A percentile compares a stretch with the other conserved stretches of the same genome.
Conservation (phyloP, 2,888 invertebrate genomes). For the Phania funesta region DNA sequence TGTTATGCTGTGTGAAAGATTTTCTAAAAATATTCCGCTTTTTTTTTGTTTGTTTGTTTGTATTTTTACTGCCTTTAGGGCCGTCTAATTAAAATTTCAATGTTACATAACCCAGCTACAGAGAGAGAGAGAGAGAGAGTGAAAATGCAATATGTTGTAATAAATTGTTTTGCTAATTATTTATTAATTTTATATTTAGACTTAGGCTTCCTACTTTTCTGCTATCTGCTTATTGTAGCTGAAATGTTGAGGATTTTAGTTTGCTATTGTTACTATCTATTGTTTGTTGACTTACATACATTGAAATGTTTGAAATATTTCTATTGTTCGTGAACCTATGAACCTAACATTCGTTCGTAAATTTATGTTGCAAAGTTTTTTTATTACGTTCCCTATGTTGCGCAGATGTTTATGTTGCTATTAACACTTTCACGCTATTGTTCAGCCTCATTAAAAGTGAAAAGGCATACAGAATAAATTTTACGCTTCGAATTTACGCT, state of each 20-base stretch:
- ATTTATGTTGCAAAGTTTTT: slow-evolving; percentile 1
- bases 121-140: background rate
- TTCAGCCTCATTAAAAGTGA: background rate
- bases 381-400: slow-evolving; percentile 19
- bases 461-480: background rate
- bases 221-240: background rate
- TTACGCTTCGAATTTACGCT: background rate
- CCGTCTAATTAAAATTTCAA: slow-evolving; percentile 9
- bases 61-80: background rate
- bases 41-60: background rate
- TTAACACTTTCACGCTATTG: slow-evolving; percentile 16
- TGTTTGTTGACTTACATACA: slow-evolving; percentile 2
- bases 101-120: slow-evolving; percentile 6
- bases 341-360: slow-evolving; percentile 18
- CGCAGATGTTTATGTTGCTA: background rate
- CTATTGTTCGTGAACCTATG: slow-evolving; percentile 54
- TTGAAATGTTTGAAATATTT: slow-evolving; percentile 42
- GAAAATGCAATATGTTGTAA: slow-evolving; percentile 24
- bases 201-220: slow-evolving; percentile 34
- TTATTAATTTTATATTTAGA: slow-evolving; percentile 38
- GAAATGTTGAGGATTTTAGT: too few relatives aligned
- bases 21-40: slow-evolving; percentile 54
- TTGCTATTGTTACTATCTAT: background rate
- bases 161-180: slow-evolving; percentile 34
- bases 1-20: slow-evolving; percentile 9